Evolutionary conservation across 2,888 invertebrate species (phyloP), one percentile per base, ranked within the genome.

Genomic region (Drosophila longiperda): DNA sequence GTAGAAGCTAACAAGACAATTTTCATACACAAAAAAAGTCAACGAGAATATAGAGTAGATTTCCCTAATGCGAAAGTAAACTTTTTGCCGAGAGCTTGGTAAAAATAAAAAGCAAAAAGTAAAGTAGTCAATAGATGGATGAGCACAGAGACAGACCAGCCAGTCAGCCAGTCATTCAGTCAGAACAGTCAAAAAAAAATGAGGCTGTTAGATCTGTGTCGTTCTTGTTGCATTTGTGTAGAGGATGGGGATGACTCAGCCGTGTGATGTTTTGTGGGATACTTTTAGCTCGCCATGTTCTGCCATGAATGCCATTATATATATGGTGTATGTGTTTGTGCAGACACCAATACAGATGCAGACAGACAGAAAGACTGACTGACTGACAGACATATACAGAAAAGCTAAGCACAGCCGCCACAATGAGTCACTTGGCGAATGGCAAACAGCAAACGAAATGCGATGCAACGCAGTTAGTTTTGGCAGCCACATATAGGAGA

Each of bases 391-490:
- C 20, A 20, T 33, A 40, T 26, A 48, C n/a, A 54, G 20, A 71
- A 61, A 58, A 52, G 68, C 68, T 73, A 59, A 73, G 73, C 73
- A 45, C 45, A 73, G 73, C 60, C 66, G 60, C 45, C 55, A 45
- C 48, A 67, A 61, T 73, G 75, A 75, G 57, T 75, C 77, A 75
- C 49, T 76, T 38, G 53, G 71, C 57, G 57, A 64, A 61, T 63
- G 63, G 75, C 59, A 62, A 74, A 62, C 53, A 42, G 53, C 63
- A 52, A 36, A 26, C 26, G 38, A 55, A 38, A 48, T 55, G 63
- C 75, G 75, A 75, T 74, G 74, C 74, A 70, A 70, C 71, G 60
- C 74, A 75, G 74, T 75, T 75, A 75, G 76, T 75, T 75, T 75
- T 75, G 74, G 71, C 74, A 75, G 60, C 55, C 49, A 23, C 59